Conservation (phyloP, 2,888 invertebrate species). For the Lithophane semibrunnea region DNA sequence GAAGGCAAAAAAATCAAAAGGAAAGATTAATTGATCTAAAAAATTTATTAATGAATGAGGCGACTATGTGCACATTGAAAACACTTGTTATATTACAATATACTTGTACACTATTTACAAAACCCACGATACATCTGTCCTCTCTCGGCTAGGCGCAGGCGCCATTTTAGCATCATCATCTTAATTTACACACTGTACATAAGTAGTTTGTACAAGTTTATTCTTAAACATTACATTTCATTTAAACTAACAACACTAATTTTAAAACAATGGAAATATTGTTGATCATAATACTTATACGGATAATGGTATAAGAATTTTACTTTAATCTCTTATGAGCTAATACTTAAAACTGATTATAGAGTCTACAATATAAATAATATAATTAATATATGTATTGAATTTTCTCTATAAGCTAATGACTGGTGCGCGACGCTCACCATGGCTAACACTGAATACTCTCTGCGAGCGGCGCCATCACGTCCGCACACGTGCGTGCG, state of each 20-base stretch:
- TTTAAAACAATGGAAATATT: conserved; percentile 89
- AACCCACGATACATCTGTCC: conserved; percentile 75
- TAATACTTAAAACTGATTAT: conserved; percentile 82
- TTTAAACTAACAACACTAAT: conserved; percentile 80
- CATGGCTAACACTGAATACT: conserved; percentile 73
- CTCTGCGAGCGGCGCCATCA: conserved; percentile 20
- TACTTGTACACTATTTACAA: conserved; percentile 89
- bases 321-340: conserved; percentile 83
- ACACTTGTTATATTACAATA: conserved; percentile 88
- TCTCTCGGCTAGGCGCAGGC: conserved; percentile 67
- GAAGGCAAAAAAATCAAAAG: conserved; percentile 74
- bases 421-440: conserved; percentile 87
- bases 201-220: conserved; percentile 89
- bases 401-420: conserved; percentile 82
- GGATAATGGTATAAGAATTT: conserved; percentile 86
- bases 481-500: conserved; percentile 11
- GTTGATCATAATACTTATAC: conserved; percentile 89
- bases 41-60: conserved; percentile 90
- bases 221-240: conserved; percentile 75
- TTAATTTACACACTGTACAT: conserved; percentile 86
- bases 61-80: conserved; percentile 91
- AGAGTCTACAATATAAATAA: conserved; percentile 84
- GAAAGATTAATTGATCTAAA: conserved; percentile 87
- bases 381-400: conserved; percentile 85
- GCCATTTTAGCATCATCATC: conserved; percentile 67